Conservation (phyloP, 2,113 vertebrate genomes). For the Brevimyrus niger region DNA sequence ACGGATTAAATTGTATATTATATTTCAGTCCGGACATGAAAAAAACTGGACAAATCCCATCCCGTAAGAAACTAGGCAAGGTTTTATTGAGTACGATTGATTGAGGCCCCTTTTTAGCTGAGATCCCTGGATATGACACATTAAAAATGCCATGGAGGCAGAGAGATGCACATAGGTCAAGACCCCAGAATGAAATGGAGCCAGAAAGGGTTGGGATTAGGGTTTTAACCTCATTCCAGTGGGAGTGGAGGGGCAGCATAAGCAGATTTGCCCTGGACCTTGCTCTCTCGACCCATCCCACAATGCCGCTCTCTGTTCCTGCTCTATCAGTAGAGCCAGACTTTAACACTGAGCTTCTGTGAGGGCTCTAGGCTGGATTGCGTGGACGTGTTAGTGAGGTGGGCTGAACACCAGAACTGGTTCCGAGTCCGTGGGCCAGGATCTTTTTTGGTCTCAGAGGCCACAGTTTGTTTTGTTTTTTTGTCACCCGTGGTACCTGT, state of each 20-base stretch:
- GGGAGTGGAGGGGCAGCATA: neutral
- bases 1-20: neutral
- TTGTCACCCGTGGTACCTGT: neutral
- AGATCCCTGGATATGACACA: neutral
- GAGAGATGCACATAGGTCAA: neutral
- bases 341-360: neutral
- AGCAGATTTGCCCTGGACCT: conserved; percentile 14
- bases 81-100: neutral
- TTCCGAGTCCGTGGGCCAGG: neutral
- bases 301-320: neutral
- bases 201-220: neutral
- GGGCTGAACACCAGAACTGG: neutral
- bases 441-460: neutral
- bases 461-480: neutral
- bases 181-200: neutral
- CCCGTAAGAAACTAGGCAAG: neutral
- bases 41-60: neutral
- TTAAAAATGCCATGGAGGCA: neutral
- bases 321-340: conserved; percentile 3
- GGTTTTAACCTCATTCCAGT: neutral
- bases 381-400: neutral
- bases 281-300: neutral
- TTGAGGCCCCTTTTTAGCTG: neutral
- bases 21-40: neutral
- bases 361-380: neutral